phyloP scores from a whole-genome alignment of 2,888 invertebrate species.

The Neoascia interrupta region DNA sequence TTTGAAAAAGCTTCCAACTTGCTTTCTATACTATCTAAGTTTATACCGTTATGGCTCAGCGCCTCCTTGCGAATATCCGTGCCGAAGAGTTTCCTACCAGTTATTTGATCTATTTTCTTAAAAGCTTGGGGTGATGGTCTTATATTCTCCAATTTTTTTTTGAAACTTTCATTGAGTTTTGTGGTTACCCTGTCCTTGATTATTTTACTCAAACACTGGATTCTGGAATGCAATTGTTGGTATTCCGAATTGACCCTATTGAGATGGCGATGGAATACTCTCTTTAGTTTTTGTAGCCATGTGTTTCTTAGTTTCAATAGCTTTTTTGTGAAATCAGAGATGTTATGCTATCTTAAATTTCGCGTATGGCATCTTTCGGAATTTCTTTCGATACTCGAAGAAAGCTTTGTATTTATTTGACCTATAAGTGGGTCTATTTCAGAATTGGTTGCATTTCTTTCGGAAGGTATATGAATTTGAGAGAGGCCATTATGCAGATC shows the following conservation, averaged over 20 bases:
- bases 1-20: conserved; percentile 14
- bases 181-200: conserved; percentile 6
- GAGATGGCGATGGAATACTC: conserved; percentile 6
- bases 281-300: conserved; percentile 9
- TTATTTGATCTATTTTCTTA: conserved; percentile 8
- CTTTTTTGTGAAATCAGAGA: conserved; percentile 1
- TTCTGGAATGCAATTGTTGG: conserved; percentile 10
- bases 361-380: neutral
- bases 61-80: conserved; percentile 7
- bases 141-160: conserved; percentile 5
- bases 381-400: neutral
- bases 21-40: neutral
- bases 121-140: conserved; percentile 17
- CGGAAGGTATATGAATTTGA: neutral
- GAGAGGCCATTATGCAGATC: conserved; percentile 5
- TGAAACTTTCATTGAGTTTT: conserved; percentile 5
- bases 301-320: conserved; percentile 11
- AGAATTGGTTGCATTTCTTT: conserved; percentile 1
- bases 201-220: conserved; percentile 12
- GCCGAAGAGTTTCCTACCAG: too few relatives aligned
- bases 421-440: conserved; percentile 4
- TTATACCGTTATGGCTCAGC: neutral
- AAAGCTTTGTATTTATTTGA: conserved; percentile 1
- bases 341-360: conserved; percentile 6
- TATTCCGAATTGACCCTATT: conserved; percentile 7